A percentile compares a stretch with the other conserved stretches of the same genome.
phyloP scores from a whole-genome alignment of 2,888 invertebrate genomes.

The Zaprionus lineosus region DNA sequence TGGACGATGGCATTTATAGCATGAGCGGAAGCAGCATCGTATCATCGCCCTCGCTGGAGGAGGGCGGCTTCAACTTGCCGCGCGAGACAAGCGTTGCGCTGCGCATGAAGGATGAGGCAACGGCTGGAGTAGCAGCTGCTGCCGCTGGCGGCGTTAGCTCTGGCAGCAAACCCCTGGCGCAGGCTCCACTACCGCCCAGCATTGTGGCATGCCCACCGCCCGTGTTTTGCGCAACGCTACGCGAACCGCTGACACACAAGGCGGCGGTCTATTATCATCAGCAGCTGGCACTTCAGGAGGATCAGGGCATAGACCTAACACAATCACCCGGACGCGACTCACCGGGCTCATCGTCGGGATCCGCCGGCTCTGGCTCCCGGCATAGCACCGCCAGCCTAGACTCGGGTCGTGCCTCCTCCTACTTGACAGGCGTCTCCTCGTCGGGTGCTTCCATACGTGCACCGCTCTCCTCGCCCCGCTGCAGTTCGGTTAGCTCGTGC shows the following conservation, averaged over 20 bases:
- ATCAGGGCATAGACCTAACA: constrained; percentile 94
- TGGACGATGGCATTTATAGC: constrained; percentile 77
- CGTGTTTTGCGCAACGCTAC: constrained; percentile 85
- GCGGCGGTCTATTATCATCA: constrained; percentile 91
- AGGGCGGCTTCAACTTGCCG: constrained; percentile 83
- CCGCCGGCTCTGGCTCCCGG: constrained; percentile 92
- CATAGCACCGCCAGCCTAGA: constrained; percentile 94
- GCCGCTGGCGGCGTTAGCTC: constrained; percentile 78
- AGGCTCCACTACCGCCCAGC: constrained; percentile 82
- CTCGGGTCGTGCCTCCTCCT: constrained; percentile 94
- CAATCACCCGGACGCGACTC: constrained; percentile 97
- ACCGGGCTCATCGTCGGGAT: constrained; percentile 94
- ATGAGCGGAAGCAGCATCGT: constrained; percentile 82
- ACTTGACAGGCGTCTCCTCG: constrained; percentile 84
- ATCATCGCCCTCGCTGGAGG: constrained; percentile 83
- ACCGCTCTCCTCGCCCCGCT: constrained; percentile 86
- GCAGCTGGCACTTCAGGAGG: constrained; percentile 91
- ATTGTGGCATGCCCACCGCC: constrained; percentile 86
- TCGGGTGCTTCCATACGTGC: constrained; percentile 82
- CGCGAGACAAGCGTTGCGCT: constrained; percentile 82
- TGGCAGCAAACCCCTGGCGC: constrained; percentile 80
- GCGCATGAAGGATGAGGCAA: constrained; percentile 80
- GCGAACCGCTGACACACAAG: constrained; percentile 88
- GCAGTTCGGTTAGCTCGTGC: constrained; percentile 88
- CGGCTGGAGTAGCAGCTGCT: constrained; percentile 58